A percentile compares a stretch with the other conserved stretches of the same genome.
Conservation (phyloP, 2,888 invertebrate genomes). For the Ethmia dodecea region DNA sequence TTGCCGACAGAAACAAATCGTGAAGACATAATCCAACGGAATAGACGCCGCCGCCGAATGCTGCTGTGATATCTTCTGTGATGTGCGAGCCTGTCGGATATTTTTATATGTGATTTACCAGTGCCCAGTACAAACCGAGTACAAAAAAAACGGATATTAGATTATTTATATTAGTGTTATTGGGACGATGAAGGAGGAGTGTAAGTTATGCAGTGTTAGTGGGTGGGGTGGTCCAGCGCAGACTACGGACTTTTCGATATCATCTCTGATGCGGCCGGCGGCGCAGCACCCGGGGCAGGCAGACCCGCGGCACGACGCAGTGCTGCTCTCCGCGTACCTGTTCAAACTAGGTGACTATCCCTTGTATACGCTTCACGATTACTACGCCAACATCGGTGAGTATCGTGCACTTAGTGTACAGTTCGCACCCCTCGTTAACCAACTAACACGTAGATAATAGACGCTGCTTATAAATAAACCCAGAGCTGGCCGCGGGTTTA, state of each 20-base stretch:
- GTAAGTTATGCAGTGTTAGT: slow-evolving; percentile 68
- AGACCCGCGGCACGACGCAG: slow-evolving; percentile 63
- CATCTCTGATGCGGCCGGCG: slow-evolving; percentile 67
- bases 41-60: slow-evolving; percentile 53
- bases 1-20: slow-evolving; percentile 11
- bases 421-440: slow-evolving; percentile 9
- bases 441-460: slow-evolving; percentile 11
- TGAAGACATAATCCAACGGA: slow-evolving; percentile 23
- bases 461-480: too few relatives aligned
- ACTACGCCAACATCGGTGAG: slow-evolving; percentile 62
- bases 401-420: slow-evolving; percentile 40
- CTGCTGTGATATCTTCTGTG: slow-evolving; percentile 74
- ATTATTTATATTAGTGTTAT: slow-evolving; percentile 51
- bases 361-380: slow-evolving; percentile 70
- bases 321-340: slow-evolving; percentile 71
- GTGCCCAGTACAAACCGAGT: slow-evolving; percentile 77
- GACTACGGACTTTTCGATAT: slow-evolving; percentile 70
- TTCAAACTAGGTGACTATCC: slow-evolving; percentile 76
- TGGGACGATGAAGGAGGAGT: slow-evolving; percentile 71
- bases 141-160: slow-evolving; percentile 70
- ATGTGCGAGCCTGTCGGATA: slow-evolving; percentile 70
- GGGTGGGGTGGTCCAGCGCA: slow-evolving; percentile 55
- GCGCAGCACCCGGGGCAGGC: slow-evolving; percentile 49
- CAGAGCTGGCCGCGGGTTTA: too few relatives aligned
- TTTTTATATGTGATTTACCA: slow-evolving; percentile 77